Percentiles rank a stretch among this genome's conserved stretches.
phyloP scores from a whole-genome alignment of 2,888 invertebrate genomes.

The Diogma glabrata region DNA sequence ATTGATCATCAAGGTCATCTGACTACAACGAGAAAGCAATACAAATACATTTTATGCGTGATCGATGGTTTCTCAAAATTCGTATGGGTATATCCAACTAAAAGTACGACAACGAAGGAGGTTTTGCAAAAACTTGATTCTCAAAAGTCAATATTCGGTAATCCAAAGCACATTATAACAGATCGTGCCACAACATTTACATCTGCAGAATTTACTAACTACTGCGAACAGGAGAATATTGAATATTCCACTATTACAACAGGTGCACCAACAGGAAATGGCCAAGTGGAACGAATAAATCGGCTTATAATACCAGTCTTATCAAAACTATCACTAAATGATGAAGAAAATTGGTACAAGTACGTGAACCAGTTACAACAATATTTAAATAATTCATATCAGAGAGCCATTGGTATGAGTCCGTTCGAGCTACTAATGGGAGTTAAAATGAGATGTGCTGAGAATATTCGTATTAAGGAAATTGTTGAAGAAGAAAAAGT shows the following conservation, averaged over 20 bases:
- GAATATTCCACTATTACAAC: neutral
- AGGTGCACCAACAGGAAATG: neutral
- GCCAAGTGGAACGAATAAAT: neutral
- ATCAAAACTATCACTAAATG: neutral
- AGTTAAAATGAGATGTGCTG: conserved; percentile 5
- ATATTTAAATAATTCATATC: conserved; percentile 20
- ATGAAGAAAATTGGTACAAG: conserved; percentile 25
- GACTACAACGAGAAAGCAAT: too few relatives aligned
- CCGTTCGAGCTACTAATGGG: conserved; percentile 15
- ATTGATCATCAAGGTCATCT: too few relatives aligned
- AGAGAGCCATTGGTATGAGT: conserved; percentile 8
- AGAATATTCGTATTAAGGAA: neutral
- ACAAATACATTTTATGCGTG: too few relatives aligned
- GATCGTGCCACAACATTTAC: neutral
- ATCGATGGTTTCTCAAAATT: neutral
- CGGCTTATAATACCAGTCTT: neutral
- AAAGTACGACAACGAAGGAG: neutral
- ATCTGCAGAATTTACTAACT: too few relatives aligned
- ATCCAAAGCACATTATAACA: neutral
- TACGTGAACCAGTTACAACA: conserved; percentile 20
- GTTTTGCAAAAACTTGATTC: neutral
- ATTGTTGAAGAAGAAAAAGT: too few relatives aligned
- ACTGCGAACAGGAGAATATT: too few relatives aligned
- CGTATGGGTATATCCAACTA: neutral
- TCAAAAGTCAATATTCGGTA: neutral